Conservation (phyloP, 1,140 invertebrate genomes). For the Episyrphus balteatus region DNA sequence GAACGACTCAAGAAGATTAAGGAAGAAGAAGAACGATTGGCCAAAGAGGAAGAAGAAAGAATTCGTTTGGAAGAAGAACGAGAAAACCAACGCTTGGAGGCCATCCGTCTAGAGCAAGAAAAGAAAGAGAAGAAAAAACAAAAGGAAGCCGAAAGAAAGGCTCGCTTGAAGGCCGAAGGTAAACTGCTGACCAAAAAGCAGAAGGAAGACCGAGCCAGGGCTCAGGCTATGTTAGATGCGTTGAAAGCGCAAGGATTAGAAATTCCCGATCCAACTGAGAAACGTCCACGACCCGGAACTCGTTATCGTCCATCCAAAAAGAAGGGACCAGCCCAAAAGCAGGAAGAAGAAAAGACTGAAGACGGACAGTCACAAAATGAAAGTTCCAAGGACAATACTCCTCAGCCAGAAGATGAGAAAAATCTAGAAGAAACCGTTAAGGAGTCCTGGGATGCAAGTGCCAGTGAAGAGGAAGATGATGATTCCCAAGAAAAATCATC, state of each 20-base stretch:
- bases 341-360: slow-evolving; percentile 39
- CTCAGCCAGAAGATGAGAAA: slow-evolving; percentile 39
- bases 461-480: slow-evolving; percentile 27
- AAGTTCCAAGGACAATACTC: slow-evolving; percentile 31
- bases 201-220: slow-evolving; percentile 75
- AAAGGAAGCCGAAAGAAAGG: slow-evolving; percentile 90
- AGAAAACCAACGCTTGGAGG: slow-evolving; percentile 59
- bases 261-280: slow-evolving; percentile 46
- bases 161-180: slow-evolving; percentile 87
- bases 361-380: slow-evolving; percentile 26
- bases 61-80: slow-evolving; percentile 61
- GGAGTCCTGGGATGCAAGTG: slow-evolving; percentile 73
- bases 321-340: slow-evolving; percentile 32
- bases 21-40: slow-evolving; percentile 75
- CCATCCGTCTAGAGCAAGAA: slow-evolving; percentile 71
- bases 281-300: slow-evolving; percentile 57
- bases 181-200: slow-evolving; percentile 88
- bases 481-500: slow-evolving; percentile 16
- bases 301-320: slow-evolving; percentile 63
- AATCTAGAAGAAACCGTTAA: slow-evolving; percentile 54
- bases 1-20: slow-evolving; percentile 77
- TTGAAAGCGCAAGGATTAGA: slow-evolving; percentile 77
- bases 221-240: slow-evolving; percentile 77
- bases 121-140: slow-evolving; percentile 83
- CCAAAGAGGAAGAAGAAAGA: slow-evolving; percentile 71